Evolutionary conservation across 23 tunicate species (phyloP).

Genomic region (Ciona savignyi): DNA sequence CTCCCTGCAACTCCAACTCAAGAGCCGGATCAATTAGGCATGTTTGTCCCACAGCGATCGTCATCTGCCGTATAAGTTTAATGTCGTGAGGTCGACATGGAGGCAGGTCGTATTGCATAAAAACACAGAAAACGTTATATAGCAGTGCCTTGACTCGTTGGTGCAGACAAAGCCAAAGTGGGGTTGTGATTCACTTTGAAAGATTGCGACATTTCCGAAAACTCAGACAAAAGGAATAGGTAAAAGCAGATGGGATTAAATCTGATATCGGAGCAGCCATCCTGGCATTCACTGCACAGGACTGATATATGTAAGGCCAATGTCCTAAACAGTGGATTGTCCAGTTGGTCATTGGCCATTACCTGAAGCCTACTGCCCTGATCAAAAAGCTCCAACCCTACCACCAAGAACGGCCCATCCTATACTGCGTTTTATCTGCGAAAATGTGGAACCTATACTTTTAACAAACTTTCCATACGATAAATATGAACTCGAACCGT

Average conservation of each 20-base stretch:
- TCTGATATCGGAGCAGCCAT: neutral
- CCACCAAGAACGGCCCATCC: slow-evolving; percentile 95
- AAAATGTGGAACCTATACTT: slow-evolving; percentile 58
- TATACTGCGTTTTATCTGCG: slow-evolving; percentile 29
- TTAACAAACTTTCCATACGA: slow-evolving; percentile 85
- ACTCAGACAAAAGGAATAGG: neutral
- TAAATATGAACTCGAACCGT: slow-evolving; percentile 92
- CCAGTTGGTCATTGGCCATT: slow-evolving; percentile 96
- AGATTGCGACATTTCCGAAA: slow-evolving; percentile 20
- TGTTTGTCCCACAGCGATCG: slow-evolving; percentile 64
- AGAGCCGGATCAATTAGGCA: slow-evolving; percentile 78
- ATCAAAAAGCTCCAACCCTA: slow-evolving; percentile 68
- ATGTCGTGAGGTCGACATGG: too few relatives aligned
- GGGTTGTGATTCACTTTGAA: slow-evolving; percentile 90
- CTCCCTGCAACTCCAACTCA: slow-evolving; percentile 78
- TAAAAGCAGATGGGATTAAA: neutral
- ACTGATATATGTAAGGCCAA: slow-evolving; percentile 79
- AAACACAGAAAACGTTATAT: slow-evolving; percentile 68
- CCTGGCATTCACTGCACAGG: slow-evolving; percentile 75
- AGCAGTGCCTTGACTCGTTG: slow-evolving; percentile 84
- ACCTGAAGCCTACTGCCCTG: slow-evolving; percentile 89
- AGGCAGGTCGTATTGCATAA: slow-evolving; percentile 81
- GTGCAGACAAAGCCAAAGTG: slow-evolving; percentile 80
- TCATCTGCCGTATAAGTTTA: slow-evolving; percentile 71
- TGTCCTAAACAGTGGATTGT: too few relatives aligned